Base-by-base conservation (phyloP, 2,888 invertebrate species). In the Sericinus montela region DNA sequence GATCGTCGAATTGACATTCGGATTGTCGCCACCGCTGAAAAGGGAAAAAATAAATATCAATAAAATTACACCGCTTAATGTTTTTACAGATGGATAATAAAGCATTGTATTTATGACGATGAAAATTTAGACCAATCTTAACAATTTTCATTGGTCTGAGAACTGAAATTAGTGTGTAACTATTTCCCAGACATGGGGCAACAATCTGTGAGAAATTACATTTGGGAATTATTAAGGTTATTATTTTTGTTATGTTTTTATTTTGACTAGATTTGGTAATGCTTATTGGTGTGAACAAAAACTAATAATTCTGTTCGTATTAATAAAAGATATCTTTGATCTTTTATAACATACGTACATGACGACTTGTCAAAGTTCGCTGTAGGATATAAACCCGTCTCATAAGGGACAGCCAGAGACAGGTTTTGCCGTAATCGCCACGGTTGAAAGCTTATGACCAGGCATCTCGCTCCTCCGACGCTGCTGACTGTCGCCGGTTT, bases 151-250 rank as follows among this genome's bases (percentile, higher is more conserved):
- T n/a, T n/a, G n/a, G n/a, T n/a, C n/a, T n/a, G n/a, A n/a, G n/a
- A n/a, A n/a, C n/a, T n/a, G n/a, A 70, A 72, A 29, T 25, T 67
- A 5, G 16, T 7, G 15, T 10, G n/a, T 16, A 19, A 19, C 3
- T 5, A 56, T 62, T 69, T 72, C 70, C 70, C 75, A 75, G 69
- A 66, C 55, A 49, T 54, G 55, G 51, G 41, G 56, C 67, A 56
- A 73, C 71, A 71, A 69, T 70, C 68, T 69, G 75, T 79, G 77
- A 71, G 77, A 79, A 78, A 68, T 43, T 46, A 14, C 44, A 34
- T 41, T 35, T 44, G 13, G 9, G 40, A 29, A 41, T 40, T 42
- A 38, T 43, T 37, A 40, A 39, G 42, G 42, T 38, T 45, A 16
- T 46, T 46, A 15, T 10, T 40, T 14, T 10, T 29, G 40, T 40